These are phyloP conservation scores for Peromyscus californicus DNA, from an alignment of 2,113 vertebrate species.

Conservation along the genomic window DNA sequence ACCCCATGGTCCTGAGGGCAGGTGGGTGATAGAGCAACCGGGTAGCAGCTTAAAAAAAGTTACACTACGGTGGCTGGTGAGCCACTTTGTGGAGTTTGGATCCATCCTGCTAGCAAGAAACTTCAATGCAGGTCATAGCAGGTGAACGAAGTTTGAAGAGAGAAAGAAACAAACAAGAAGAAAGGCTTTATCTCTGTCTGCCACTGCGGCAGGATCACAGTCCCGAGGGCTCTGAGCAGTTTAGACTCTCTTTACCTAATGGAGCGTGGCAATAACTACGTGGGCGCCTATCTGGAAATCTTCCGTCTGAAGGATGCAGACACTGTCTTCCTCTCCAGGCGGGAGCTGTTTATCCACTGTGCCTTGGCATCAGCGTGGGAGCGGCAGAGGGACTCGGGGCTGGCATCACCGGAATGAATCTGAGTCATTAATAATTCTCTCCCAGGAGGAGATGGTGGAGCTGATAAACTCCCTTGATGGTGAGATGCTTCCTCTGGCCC, in stretches of 20 bases:
- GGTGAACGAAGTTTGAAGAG: neutral
- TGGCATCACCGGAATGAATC: neutral
- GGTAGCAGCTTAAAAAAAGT: neutral
- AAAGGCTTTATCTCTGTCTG: neutral
- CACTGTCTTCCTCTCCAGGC: neutral
- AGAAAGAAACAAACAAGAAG: conserved; percentile 26
- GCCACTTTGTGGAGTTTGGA: neutral
- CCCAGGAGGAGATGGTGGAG: neutral
- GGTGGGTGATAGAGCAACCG: neutral
- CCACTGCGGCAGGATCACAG: neutral
- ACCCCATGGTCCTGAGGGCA: neutral
- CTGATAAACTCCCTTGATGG: neutral
- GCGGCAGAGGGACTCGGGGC: neutral
- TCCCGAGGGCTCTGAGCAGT: neutral
- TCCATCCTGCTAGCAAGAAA: neutral
- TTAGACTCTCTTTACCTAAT: neutral
- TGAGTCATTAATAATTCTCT: neutral
- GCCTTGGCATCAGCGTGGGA: neutral
- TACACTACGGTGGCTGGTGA: rapidly evolving
- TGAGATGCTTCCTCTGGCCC: rapidly evolving
- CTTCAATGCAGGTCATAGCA: neutral
- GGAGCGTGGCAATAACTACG: rapidly evolving
- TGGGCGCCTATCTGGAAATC: neutral
- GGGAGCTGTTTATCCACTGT: neutral
- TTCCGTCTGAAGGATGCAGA: neutral